Evolutionary conservation across 1,140 invertebrate genomes (phyloP), one percentile per base, ranked within the genome.

Genomic region (Drosophila pectinifera): DNA sequence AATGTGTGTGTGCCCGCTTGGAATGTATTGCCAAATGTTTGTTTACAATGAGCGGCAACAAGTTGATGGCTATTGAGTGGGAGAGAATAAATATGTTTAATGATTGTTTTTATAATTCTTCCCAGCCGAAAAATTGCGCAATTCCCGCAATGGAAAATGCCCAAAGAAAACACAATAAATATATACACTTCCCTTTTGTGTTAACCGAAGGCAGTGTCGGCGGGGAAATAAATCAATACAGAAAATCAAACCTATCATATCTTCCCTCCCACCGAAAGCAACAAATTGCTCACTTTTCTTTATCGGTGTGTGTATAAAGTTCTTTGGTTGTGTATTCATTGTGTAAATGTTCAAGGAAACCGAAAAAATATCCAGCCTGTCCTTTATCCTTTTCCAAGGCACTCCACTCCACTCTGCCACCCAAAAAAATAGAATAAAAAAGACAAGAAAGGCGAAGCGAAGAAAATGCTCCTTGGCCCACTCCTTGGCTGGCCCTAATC

Each of bases 281-380:
- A 86, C 82, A 85, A 86, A 85, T 85, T 86, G 82, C 82, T 86
- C 69, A 73, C 69, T 73, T 86, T 85, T 85, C 58, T 70, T 85
- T 85, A 59, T 78, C 64, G 77, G 59, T 49, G 45, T 73, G 55
- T 67, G 28, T 53, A 36, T 56, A 48, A 57, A 70, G 42, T 49
- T 67, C 28, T 42, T 48, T 76, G 18, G 38, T 57, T 67, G 64
- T 72, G 77, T 81, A 73, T 73, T 77, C 80, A 73, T 82, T 80
- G 68, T 76, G 80, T 80, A 85, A 84, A 65, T 69, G 77, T 68
- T 84, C 54, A 74, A 80, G 78, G 67, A 74, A 85, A 86, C 67
- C 78, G 57, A 86, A 62, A 70, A 81, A 42, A n/a, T 20, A 26
- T 42, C 24, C 65, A 56, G 49, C 38, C 45, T 31, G 77, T 80